phyloP scores from a whole-genome alignment of 2,797 vertebrate genomes.

The Coranthus polyacanthus region DNA sequence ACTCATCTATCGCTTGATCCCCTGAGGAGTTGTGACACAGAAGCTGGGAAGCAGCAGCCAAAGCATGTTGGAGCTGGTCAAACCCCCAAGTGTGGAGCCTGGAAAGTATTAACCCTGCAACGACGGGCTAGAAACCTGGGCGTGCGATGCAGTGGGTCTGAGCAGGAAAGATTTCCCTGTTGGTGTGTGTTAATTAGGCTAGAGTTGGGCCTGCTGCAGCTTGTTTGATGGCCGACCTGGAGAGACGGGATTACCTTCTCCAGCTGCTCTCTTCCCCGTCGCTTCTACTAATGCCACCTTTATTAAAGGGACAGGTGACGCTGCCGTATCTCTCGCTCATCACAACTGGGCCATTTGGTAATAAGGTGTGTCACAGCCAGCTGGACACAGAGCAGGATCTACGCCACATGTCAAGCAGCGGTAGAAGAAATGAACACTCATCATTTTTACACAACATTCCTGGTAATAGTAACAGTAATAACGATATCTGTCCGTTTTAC shows the following conservation, averaged over 20 bases:
- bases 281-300: conserved; percentile 63
- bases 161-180: conserved; percentile 72
- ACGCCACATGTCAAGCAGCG: background rate
- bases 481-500: no score
- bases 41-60: conserved; percentile 35
- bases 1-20: conserved; percentile 45
- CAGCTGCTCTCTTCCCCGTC: conserved; percentile 81
- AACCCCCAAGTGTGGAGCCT: conserved; percentile 58
- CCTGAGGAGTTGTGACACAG: conserved; percentile 46
- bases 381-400: conserved; percentile 4
- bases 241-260: conserved; percentile 82
- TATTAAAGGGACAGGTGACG: conserved; percentile 69
- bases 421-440: background rate
- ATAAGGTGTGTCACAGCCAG: conserved; percentile 33
- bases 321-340: conserved; percentile 29
- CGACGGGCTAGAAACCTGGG: conserved; percentile 43
- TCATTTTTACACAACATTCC: background rate
- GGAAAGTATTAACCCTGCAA: conserved; percentile 78
- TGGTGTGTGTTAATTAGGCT: conserved; percentile 82
- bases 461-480: no score
- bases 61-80: conserved; percentile 75
- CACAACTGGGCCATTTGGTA: conserved; percentile 18
- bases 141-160: conserved; percentile 30
- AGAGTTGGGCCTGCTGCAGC: conserved; percentile 79
- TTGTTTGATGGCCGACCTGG: conserved; percentile 83